A percentile compares a stretch with the other conserved stretches of the same genome.
These are phyloP conservation scores for Epicauta chinensis DNA, from an alignment of 1,140 invertebrate species.

Conservation along the genomic window DNA sequence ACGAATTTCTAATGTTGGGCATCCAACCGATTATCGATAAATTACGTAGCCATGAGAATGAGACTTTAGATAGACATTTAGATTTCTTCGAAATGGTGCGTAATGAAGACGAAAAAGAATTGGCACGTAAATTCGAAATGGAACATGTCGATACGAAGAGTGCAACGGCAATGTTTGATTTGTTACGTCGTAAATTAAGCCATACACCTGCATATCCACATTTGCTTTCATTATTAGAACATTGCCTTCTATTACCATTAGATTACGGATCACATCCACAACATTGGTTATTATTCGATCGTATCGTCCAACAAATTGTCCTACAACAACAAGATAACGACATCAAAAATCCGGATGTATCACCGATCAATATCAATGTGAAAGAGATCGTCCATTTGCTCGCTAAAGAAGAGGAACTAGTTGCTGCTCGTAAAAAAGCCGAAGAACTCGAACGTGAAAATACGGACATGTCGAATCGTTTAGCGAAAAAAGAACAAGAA, in stretches of 20 bases:
- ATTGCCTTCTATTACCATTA: conserved; percentile 82
- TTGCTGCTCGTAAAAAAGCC: conserved; percentile 78
- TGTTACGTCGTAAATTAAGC: conserved; percentile 82
- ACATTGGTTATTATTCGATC: conserved; percentile 90
- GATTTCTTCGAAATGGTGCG: conserved; percentile 99
- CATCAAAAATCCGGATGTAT: conserved; percentile 71
- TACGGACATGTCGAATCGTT: conserved; percentile 72
- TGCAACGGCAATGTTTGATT: conserved; percentile 88
- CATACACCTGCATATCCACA: conserved; percentile 92
- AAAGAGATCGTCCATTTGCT: conserved; percentile 84
- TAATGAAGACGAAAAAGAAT: conserved; percentile 92
- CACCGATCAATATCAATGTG: conserved; percentile 84
- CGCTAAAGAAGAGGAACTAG: conserved; percentile 90
- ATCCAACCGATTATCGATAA: conserved; percentile 95
- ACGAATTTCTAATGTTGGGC: conserved; percentile 94
- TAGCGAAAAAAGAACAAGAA: conserved; percentile 91
- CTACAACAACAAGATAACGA: conserved; percentile 60
- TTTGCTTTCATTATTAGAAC: conserved; percentile 84
- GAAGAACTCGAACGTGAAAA: conserved; percentile 86
- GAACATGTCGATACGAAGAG: conserved; percentile 94
- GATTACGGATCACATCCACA: conserved; percentile 78
- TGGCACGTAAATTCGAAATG: conserved; percentile 84
- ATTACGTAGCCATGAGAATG: conserved; percentile 84
- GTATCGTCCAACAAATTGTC: conserved; percentile 92
- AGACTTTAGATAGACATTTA: conserved; percentile 83